These are phyloP conservation scores for Tragelaphus scriptus DNA, from an alignment of 2,113 vertebrate species.

Conservation along the genomic window DNA sequence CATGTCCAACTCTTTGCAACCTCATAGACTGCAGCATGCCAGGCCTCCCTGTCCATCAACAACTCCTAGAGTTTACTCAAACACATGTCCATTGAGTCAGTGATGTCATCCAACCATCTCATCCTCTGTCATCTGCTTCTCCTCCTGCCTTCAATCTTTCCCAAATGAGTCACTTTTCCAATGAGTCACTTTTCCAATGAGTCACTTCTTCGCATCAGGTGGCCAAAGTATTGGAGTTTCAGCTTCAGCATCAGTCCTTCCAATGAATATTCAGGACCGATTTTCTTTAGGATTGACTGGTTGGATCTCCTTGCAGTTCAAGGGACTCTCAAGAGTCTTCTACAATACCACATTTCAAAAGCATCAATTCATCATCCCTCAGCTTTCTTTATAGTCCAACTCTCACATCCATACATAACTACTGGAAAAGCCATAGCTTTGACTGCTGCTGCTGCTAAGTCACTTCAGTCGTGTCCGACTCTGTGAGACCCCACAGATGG, in stretches of 20 bases:
- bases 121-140: too few relatives aligned
- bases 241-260: background rate
- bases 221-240: background rate
- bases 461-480: too few relatives aligned
- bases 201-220: background rate
- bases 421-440: background rate
- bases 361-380: background rate
- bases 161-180: background rate
- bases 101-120: too few relatives aligned
- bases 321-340: background rate
- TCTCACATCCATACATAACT: background rate
- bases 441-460: background rate
- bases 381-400: background rate
- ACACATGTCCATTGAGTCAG: too few relatives aligned
- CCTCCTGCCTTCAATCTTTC: too few relatives aligned
- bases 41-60: background rate
- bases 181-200: background rate
- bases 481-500: too few relatives aligned
- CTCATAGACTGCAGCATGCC: background rate
- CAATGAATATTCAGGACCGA: background rate
- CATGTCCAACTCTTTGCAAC: background rate
- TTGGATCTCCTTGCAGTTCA: background rate
- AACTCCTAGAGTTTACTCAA: background rate
- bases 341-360: background rate
- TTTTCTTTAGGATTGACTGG: background rate